A percentile compares a stretch with the other conserved stretches of the same genome.
phyloP scores from a whole-genome alignment of 64 coral and sea anemone genomes.

The Stichodactyla helianthus region DNA sequence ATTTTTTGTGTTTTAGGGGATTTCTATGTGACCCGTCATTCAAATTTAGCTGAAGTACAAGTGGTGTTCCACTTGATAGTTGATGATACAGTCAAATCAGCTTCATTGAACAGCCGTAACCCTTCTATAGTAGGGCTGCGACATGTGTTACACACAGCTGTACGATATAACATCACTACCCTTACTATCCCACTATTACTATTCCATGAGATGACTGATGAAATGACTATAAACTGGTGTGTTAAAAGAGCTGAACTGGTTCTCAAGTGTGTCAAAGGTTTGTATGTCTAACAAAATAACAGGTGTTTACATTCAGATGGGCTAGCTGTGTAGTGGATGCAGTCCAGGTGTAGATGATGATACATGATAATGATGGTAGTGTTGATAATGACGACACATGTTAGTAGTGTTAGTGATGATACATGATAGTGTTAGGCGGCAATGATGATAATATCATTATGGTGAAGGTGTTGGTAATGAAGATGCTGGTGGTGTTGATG shows the following conservation, averaged over 20 bases:
- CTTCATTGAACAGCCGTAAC: slow-evolving; percentile 69
- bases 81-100: slow-evolving; percentile 74
- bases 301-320: too few species aligned
- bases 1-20: slow-evolving; percentile 53
- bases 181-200: slow-evolving; percentile 88
- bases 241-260: slow-evolving; percentile 91
- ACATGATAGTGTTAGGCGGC: too few species aligned
- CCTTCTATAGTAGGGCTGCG: slow-evolving; percentile 75
- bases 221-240: slow-evolving; percentile 95
- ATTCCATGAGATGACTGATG: slow-evolving; percentile 96
- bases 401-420: too few species aligned
- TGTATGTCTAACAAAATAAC: not conserved
- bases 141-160: slow-evolving; percentile 81
- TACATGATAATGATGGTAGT: not conserved
- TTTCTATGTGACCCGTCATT: slow-evolving; percentile 93
- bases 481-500: too few species aligned
- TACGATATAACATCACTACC: slow-evolving; percentile 83
- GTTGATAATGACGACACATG: too few species aligned
- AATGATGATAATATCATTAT: too few species aligned
- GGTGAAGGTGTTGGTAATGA: too few species aligned
- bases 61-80: slow-evolving; percentile 95
- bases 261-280: slow-evolving; percentile 93
- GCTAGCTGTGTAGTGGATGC: too few species aligned
- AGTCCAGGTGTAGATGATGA: not conserved
- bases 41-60: slow-evolving; percentile 85